Base-by-base conservation (phyloP, 1,140 invertebrate species). In the Magallana ariakensis region DNA sequence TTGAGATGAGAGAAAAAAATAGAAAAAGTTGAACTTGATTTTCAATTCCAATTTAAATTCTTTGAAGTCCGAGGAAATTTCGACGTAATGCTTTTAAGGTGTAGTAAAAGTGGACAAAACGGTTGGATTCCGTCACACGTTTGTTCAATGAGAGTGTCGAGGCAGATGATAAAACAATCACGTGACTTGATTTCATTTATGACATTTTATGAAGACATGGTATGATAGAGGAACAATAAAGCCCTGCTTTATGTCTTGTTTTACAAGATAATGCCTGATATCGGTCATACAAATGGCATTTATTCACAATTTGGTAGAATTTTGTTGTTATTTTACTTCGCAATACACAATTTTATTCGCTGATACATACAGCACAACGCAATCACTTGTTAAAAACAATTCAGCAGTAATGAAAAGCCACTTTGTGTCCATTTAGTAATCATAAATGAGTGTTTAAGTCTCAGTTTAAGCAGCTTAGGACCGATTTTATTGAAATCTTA, bases 171-270 rank as follows among this genome's bases (percentile, higher is more conserved):
- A 82, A 33, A 58, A 26, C 19, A 10, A 75, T 87, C 88, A 89
- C 88, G 88, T 89, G 88, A 83, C 85, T 19, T 26, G 62, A 75
- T 75, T 57, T 53, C 26, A 62, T 88, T 88, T 89, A 89, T 89
- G 70, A 89, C 88, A 83, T 87, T 89, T 89, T 89, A 89, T 89
- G 88, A 89, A 89, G 81, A 66, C 83, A 89, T 89, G 83, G 54
- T 86, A 85, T 87, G 85, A 87, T 89, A 89, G 86, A 89, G 86
- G 85, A 85, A 89, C 88, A 82, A 87, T 89, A 89, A 89, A 89
- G 66, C 70, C 57, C 54, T 22, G 55, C 80, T 89, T 89, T 87
- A 89, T 89, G 85, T 62, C 62, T 89, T 87, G 85, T 89, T 89
- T 89, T 89, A 89, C 85, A 88, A 88, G 87, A 54, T 57, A 88